A percentile compares a stretch with the other conserved stretches of the same genome.
Evolutionary conservation across 2,113 vertebrate genomes (phyloP).

Genomic region (Pagrus major): DNA sequence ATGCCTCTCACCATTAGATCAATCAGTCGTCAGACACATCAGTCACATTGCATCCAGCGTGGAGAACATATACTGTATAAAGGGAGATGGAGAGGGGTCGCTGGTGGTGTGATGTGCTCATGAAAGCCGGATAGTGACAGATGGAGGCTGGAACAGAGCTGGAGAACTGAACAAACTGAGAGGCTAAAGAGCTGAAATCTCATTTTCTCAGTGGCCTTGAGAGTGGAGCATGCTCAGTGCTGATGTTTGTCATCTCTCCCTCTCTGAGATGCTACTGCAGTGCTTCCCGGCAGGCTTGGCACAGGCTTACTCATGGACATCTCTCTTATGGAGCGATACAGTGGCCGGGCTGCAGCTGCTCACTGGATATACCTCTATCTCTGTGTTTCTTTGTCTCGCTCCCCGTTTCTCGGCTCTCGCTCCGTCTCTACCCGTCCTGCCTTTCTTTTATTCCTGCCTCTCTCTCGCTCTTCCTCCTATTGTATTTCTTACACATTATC

Average conservation of each 20-base stretch:
- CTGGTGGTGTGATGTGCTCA: conserved; percentile 24
- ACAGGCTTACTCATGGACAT: conserved; percentile 75
- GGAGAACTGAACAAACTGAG: conserved; percentile 47
- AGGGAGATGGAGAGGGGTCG: neutral
- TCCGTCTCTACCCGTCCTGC: neutral
- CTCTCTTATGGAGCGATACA: conserved; percentile 70
- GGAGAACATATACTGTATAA: neutral
- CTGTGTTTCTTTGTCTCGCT: conserved; percentile 17
- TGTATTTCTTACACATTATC: conserved; percentile 56
- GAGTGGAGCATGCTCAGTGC: conserved; percentile 77
- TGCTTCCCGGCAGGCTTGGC: conserved; percentile 81
- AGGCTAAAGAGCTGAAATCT: conserved; percentile 67
- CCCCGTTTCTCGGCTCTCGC: conserved; percentile 10
- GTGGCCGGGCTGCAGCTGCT: conserved; percentile 64
- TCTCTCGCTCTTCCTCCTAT: conserved; percentile 22
- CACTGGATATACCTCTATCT: conserved; percentile 29
- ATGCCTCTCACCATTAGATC: conserved; percentile 51
- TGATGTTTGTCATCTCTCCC: conserved; percentile 68
- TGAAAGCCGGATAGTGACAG: conserved; percentile 41
- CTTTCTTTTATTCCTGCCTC: conserved; percentile 24
- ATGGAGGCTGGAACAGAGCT: conserved; percentile 45
- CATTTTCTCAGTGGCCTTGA: conserved; percentile 72
- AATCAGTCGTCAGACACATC: conserved; percentile 52
- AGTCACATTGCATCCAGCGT: conserved; percentile 23
- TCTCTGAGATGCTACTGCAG: conserved; percentile 79